Evolutionary conservation across 30 jellyfish, hydroid and myxozoan species (phyloP).

Genomic region (Phacellophora camtschatica): DNA sequence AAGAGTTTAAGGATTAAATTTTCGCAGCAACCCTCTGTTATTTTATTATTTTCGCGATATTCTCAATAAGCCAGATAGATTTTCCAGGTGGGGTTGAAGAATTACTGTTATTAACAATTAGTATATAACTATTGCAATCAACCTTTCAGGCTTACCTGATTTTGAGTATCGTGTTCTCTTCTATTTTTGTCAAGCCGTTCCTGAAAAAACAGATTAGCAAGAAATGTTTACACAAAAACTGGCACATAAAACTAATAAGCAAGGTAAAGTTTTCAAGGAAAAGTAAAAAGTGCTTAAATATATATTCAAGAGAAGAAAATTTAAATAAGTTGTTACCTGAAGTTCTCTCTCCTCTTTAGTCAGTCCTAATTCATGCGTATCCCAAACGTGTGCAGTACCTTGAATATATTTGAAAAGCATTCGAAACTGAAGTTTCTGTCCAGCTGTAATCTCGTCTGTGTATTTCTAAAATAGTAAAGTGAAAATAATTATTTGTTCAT

Average conservation of each 20-base stretch:
- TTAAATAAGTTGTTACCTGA: constrained; percentile 38
- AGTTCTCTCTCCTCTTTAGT: constrained; percentile 72
- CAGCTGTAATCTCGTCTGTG: constrained; percentile 73
- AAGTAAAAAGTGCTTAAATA: background rate
- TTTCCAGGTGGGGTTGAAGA: too few relatives aligned
- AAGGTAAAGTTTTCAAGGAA: background rate
- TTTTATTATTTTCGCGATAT: too few relatives aligned
- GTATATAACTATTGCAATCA: background rate
- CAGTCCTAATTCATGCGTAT: constrained; percentile 81
- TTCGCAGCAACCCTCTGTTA: too few relatives aligned
- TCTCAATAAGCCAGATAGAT: too few relatives aligned
- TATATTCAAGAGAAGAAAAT: background rate
- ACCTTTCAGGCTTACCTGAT: constrained; percentile 51
- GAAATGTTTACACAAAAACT: too few relatives aligned
- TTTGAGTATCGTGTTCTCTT: constrained; percentile 77
- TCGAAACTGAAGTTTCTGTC: constrained; percentile 66
- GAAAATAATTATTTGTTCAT: too few relatives aligned
- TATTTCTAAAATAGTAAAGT: too few relatives aligned
- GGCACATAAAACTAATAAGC: too few relatives aligned
- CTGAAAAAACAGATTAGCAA: too few relatives aligned
- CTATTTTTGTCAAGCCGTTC: constrained; percentile 73
- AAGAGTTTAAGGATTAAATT: too few relatives aligned
- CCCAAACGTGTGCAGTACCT: constrained; percentile 91
- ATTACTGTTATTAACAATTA: background rate
- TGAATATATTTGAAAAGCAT: constrained; percentile 65